Base-by-base conservation (phyloP, 2,888 invertebrate species). In the Blomia tropicalis region DNA sequence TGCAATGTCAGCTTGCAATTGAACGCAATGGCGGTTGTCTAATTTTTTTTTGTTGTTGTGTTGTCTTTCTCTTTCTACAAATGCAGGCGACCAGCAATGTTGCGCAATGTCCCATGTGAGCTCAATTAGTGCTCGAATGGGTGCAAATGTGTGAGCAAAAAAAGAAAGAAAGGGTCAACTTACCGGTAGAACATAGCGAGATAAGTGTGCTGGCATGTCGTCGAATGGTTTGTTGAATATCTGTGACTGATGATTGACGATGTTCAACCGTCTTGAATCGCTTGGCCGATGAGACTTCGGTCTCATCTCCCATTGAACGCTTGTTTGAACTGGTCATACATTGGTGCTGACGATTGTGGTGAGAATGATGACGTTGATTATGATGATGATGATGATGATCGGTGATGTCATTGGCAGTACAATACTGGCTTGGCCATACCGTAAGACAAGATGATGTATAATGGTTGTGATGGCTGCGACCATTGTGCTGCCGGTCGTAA, bases 171-270 rank as follows among this genome's bases (percentile, higher is more conserved):
- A 54, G 22, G 5, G 63, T 53, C 32, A 51, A 75, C 79, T 77
- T 76, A 86, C 86, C 85, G 72, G 84, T 85, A 71, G 83, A 83
- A 73, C 85, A 85, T 66, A 86, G 79, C 43, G 84, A 82, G 66
- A 83, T 82, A 70, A 86, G 80, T 2, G 85, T 85, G 70, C 83
- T 81, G 56, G 85, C 82, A 71, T 86, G 85, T 66, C 82, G 77
- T 68, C 84, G 78, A 43, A 85, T 58, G 27, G 44, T 36, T 7
- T 47, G 23, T 7, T 47, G 51, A 7, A 47, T 7, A 47, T 7
- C 7, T 7, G 23, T 47, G 51, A n/a, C 7, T 11, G 51, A 11
- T 7, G 36, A 36, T 17, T 7, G 17, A 11, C 17, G 36, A 36
- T 36, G 7, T 36, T 11, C 36, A 11, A 7, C 7, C 7, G 17